These are phyloP conservation scores for Mus spicilegus DNA, from an alignment of 2,113 vertebrate species.

Conservation along the genomic window DNA sequence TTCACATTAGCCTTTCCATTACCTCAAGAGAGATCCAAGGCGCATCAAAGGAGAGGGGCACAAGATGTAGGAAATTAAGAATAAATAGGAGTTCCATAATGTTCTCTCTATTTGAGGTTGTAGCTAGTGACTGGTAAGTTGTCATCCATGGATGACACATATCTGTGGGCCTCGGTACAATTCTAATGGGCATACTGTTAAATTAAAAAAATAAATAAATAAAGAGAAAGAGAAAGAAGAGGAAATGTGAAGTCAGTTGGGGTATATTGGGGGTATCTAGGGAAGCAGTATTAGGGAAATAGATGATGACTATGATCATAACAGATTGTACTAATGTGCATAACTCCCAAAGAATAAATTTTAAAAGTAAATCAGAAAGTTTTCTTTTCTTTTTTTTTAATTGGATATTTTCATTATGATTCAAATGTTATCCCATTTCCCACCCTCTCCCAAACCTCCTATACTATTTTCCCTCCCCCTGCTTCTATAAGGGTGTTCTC, in stretches of 20 bases:
- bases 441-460: too few species aligned
- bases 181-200: not conserved
- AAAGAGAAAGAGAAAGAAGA: not conserved
- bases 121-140: not conserved
- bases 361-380: not conserved
- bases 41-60: not conserved
- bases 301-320: not conserved
- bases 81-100: not conserved
- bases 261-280: not conserved
- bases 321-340: not conserved
- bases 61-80: not conserved
- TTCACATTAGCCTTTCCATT: not conserved
- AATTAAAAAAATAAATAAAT: not conserved
- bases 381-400: not conserved
- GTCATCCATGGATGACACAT: not conserved
- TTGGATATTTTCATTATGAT: too few species aligned
- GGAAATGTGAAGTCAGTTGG: not conserved
- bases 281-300: not conserved
- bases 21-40: not conserved
- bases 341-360: not conserved
- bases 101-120: not conserved
- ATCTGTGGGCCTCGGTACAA: not conserved
- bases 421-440: too few species aligned
- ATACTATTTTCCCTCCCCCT: too few species aligned
- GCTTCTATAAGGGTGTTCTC: too few species aligned